Evolutionary conservation across 1,140 invertebrate species (phyloP).

Genomic region (Protaetia brevitarsis): DNA sequence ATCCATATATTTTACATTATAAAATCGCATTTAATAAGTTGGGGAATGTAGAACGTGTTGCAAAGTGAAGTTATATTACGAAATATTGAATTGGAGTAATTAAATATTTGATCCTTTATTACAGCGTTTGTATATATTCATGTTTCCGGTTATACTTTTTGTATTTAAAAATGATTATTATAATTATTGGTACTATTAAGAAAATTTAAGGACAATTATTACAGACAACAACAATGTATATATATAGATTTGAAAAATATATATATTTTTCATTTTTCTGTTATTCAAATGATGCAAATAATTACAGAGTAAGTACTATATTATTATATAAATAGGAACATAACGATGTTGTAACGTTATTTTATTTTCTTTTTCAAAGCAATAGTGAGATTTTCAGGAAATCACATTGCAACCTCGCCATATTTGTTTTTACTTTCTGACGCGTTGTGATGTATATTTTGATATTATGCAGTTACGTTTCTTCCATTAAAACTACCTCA

Average conservation of each 20-base stretch:
- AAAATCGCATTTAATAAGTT: background rate
- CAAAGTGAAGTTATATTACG: no score
- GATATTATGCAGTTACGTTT: conserved; percentile 39
- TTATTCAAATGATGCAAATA: conserved; percentile 2
- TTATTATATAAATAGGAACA: background rate
- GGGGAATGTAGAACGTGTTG: no score
- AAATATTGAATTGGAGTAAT: background rate
- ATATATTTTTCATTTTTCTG: conserved; percentile 14
- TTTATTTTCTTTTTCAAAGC: background rate
- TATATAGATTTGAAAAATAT: conserved; percentile 10
- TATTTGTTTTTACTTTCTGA: background rate
- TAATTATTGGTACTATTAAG: conserved; percentile 9
- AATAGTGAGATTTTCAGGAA: background rate
- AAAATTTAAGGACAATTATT: background rate
- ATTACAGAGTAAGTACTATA: background rate
- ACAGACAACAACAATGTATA: background rate
- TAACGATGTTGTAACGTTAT: background rate
- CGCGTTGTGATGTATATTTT: conserved; percentile 40
- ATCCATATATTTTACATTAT: background rate
- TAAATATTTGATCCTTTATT: background rate
- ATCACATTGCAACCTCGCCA: background rate
- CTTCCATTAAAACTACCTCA: conserved; percentile 40
- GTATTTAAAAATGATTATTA: conserved; percentile 11
- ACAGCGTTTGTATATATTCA: background rate
- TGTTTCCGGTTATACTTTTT: background rate